Evolutionary conservation across 2,113 vertebrate species (phyloP).

Genomic region (Regulus satrapa): DNA sequence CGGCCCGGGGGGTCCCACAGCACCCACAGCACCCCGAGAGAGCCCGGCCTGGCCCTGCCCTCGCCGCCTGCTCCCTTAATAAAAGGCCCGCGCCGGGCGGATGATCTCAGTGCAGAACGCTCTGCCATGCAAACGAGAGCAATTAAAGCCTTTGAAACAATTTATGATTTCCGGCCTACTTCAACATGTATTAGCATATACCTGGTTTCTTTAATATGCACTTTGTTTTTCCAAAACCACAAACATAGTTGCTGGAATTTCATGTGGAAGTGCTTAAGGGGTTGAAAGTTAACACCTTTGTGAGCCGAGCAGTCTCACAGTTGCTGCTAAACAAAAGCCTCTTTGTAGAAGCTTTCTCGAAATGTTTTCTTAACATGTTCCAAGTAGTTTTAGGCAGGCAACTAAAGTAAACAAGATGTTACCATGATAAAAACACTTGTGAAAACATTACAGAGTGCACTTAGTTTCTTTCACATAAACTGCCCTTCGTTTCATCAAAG

Average conservation of each 20-base stretch:
- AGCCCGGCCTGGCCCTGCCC: neutral
- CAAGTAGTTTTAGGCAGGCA: constrained; percentile 99
- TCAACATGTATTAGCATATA: constrained; percentile 79
- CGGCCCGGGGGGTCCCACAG: neutral
- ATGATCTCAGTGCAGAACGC: constrained; percentile 38
- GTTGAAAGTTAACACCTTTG: constrained; percentile 98
- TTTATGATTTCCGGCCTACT: constrained; percentile 78
- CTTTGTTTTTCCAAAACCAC: constrained; percentile 84
- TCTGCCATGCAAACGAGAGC: constrained; percentile 68
- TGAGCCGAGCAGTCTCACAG: constrained; percentile 84
- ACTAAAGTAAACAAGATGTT: constrained; percentile 99
- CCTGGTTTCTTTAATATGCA: constrained; percentile 82
- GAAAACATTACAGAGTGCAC: constrained; percentile 94
- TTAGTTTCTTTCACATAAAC: constrained; percentile 80
- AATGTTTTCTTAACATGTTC: constrained; percentile 99
- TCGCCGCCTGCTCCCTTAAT: neutral
- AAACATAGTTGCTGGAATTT: constrained; percentile 85
- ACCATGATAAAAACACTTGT: constrained; percentile 99
- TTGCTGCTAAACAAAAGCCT: constrained; percentile 91
- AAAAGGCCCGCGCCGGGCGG: constrained; percentile 33
- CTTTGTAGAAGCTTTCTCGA: constrained; percentile 93
- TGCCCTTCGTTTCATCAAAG: constrained; percentile 68
- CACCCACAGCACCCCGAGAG: rapidly evolving
- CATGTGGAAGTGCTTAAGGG: constrained; percentile 99
- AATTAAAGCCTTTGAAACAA: constrained; percentile 74